Conservation (phyloP, 2,113 vertebrate species). For the Phaethon lepturus region DNA sequence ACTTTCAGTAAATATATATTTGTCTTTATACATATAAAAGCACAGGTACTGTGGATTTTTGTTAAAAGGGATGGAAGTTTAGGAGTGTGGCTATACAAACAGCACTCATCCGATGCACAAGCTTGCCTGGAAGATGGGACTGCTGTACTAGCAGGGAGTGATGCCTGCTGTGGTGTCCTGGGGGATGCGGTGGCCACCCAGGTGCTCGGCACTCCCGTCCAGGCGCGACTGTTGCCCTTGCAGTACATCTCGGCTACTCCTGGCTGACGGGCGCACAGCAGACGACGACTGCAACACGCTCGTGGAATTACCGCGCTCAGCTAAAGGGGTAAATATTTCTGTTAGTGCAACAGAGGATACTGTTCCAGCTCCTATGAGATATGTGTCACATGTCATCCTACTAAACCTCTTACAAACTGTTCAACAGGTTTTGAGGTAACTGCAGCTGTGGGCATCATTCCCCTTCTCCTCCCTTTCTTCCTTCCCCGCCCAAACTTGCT, state of each 20-base stretch:
- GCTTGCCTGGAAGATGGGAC: not conserved
- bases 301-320: not conserved
- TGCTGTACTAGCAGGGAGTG: not conserved
- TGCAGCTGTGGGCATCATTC: rapidly evolving
- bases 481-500: not conserved
- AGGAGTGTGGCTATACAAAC: not conserved
- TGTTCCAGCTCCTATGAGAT: not conserved
- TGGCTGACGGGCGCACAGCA: not conserved
- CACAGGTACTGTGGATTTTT: not conserved
- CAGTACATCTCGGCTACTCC: not conserved
- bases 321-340: not conserved
- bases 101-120: not conserved
- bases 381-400: not conserved
- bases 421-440: not conserved
- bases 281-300: not conserved
- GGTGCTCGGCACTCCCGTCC: not conserved
- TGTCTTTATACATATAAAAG: not conserved
- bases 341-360: not conserved
- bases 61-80: not conserved
- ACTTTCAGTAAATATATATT: not conserved
- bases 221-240: not conserved
- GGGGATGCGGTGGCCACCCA: not conserved
- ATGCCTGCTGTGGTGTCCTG: not conserved
- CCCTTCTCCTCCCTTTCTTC: not conserved
- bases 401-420: not conserved